A percentile compares a stretch with the other conserved stretches of the same genome.
Conservation (phyloP, 1,140 invertebrate species). For the Anthonomus grandis region DNA sequence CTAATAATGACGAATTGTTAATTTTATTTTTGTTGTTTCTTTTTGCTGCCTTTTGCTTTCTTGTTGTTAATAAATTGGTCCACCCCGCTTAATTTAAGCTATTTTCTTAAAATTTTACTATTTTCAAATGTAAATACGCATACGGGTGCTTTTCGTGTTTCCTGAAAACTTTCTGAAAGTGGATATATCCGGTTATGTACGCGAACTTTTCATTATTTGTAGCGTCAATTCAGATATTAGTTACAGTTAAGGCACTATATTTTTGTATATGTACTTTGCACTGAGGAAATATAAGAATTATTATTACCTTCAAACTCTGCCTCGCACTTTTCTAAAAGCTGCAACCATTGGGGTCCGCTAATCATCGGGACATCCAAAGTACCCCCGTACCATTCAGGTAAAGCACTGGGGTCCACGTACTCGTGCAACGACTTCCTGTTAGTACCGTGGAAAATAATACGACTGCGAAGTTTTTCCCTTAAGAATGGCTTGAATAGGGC, state of each 20-base stretch:
- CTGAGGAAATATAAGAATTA: neutral
- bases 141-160: too few relatives aligned
- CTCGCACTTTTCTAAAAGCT: constrained; percentile 67
- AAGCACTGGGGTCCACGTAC: constrained; percentile 71
- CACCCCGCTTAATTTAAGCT: too few relatives aligned
- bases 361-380: constrained; percentile 62
- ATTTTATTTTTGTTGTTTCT: neutral
- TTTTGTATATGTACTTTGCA: too few relatives aligned
- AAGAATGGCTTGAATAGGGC: constrained; percentile 84
- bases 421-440: constrained; percentile 77
- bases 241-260: too few relatives aligned
- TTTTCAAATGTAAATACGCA: neutral
- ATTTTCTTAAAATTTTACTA: neutral
- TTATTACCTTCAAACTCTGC: constrained; percentile 67
- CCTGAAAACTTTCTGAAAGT: too few relatives aligned
- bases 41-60: neutral
- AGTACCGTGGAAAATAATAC: constrained; percentile 80
- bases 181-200: too few relatives aligned
- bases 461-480: constrained; percentile 67
- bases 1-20: neutral
- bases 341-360: constrained; percentile 67
- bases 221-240: too few relatives aligned
- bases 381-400: constrained; percentile 78
- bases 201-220: too few relatives aligned
- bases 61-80: too few relatives aligned